Base-by-base conservation (phyloP, 2,888 invertebrate genomes). In the Chydorus sphaericus region DNA sequence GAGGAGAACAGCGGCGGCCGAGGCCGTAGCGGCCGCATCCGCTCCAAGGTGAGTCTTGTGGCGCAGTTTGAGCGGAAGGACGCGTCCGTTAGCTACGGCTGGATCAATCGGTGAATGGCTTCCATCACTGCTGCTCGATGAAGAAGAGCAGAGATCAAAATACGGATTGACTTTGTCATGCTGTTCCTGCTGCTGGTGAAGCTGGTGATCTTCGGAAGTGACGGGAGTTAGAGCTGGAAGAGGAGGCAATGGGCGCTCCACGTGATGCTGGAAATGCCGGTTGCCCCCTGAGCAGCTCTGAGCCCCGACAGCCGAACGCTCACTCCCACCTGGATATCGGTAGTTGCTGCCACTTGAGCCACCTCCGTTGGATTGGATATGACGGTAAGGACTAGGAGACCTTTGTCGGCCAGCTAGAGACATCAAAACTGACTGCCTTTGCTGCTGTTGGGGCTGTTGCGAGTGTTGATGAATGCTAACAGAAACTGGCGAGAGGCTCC, bases 31-130 rank as follows among this genome's bases (percentile, higher is more conserved):
- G 10, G 88, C 88, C 67, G 90, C 90, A 68, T 88, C 88, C 68
- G 90, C 90, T 10, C 88, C 88, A 59, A 91, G 76, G 67, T 89
- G 85, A 36, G 85, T 85, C 71, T 92, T 92, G 76, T 92, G 91
- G 67, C 92, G 82, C 61, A 92, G 76, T 69, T 92, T 92, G 64
- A 89, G 79, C 3, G 92, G 92, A 68, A 92, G 75, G 64, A 86
- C 81, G 68, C 86, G 86, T 26, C 62, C 62, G 31, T 60, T 58
- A 11, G 61, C 61, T 16, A 57, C 57, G 18, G 49, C 56, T 23
- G 48, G 33, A 33, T 52, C 52, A 14, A 52, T 36, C 3, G 52
- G 52, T 3, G 52, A 52, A 8, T 36, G 44, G 36, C 38, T 48
- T 20, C 49, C 55, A 14, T 55, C 55, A 6, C 49, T 49, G 36